Conservation (phyloP, 2,113 vertebrate species). For the Toxotes chatareus region DNA sequence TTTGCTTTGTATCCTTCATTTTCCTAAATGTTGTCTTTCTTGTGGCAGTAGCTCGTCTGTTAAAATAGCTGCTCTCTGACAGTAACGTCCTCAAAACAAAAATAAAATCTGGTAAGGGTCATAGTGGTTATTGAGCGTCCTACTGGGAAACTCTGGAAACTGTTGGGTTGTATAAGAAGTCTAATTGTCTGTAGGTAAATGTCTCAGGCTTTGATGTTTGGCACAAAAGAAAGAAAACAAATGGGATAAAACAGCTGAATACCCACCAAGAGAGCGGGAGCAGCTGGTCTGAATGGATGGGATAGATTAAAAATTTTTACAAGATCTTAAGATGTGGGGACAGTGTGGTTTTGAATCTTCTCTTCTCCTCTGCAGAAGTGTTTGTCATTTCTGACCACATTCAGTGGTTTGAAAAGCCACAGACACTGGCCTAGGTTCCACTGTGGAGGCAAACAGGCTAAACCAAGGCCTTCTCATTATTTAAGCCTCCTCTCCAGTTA, state of each 20-base stretch:
- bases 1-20: constrained; percentile 32
- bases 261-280: constrained; percentile 15
- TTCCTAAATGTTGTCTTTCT: constrained; percentile 45
- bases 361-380: constrained; percentile 34
- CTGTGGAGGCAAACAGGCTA: constrained; percentile 6
- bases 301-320: constrained; percentile 56
- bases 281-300: constrained; percentile 59
- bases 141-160: constrained; percentile 36
- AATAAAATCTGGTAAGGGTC: constrained; percentile 22
- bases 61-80: constrained; percentile 33
- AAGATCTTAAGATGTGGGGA: constrained; percentile 64
- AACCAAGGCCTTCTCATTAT: constrained; percentile 29
- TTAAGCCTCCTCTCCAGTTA: constrained; percentile 1
- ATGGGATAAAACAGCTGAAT: constrained; percentile 44
- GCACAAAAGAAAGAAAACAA: constrained; percentile 37
- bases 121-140: not conserved
- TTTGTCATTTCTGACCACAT: constrained; percentile 65
- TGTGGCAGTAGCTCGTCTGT: constrained; percentile 40
- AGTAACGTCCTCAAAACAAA: constrained; percentile 4
- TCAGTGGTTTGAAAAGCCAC: constrained; percentile 49
- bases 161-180: constrained; percentile 25
- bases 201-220: constrained; percentile 56
- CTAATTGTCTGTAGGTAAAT: constrained; percentile 53
- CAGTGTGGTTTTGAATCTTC: constrained; percentile 41
- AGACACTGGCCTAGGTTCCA: constrained; percentile 33